These are phyloP conservation scores for Agrotis clavis DNA, from an alignment of 2,888 invertebrate genomes.

Conservation along the genomic window DNA sequence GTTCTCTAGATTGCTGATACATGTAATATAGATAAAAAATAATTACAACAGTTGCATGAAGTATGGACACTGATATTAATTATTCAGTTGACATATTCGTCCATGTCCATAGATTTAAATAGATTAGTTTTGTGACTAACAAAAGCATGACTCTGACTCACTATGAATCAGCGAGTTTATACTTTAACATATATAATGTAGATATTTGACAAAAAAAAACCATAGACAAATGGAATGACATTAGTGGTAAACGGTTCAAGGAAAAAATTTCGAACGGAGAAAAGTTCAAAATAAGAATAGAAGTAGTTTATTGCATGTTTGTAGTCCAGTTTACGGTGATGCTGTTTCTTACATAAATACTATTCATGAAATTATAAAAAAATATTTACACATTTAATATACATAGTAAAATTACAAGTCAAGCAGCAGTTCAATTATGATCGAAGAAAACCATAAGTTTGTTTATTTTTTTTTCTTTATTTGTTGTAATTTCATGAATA, in stretches of 20 bases:
- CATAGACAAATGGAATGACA: conserved; percentile 6
- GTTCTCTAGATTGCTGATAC: background rate
- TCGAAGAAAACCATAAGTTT: too few species aligned
- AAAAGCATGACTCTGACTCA: conserved; percentile 59
- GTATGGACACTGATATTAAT: conserved; percentile 43
- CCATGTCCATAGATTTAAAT: conserved; percentile 32
- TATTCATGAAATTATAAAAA: conserved; percentile 8
- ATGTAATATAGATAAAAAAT: conserved; percentile 10
- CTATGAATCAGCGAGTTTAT: conserved; percentile 23
- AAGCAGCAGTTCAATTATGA: background rate
- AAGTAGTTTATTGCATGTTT: conserved; percentile 67
- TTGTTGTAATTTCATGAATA: background rate
- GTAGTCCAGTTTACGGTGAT: conserved; percentile 1
- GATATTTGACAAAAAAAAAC: conserved; percentile 17
- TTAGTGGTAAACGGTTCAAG: conserved; percentile 6
- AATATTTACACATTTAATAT: background rate
- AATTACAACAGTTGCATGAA: conserved; percentile 34
- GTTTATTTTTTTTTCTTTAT: background rate
- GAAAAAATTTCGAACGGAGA: background rate
- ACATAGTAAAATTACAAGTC: background rate
- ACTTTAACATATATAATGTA: conserved; percentile 29
- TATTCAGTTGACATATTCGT: conserved; percentile 34
- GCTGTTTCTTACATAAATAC: conserved; percentile 3
- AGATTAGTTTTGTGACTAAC: conserved; percentile 69
- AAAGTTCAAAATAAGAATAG: background rate